Evolutionary conservation across 2,113 vertebrate genomes (phyloP), one percentile per base, ranked within the genome.

Genomic region (Stercorarius parasiticus): DNA sequence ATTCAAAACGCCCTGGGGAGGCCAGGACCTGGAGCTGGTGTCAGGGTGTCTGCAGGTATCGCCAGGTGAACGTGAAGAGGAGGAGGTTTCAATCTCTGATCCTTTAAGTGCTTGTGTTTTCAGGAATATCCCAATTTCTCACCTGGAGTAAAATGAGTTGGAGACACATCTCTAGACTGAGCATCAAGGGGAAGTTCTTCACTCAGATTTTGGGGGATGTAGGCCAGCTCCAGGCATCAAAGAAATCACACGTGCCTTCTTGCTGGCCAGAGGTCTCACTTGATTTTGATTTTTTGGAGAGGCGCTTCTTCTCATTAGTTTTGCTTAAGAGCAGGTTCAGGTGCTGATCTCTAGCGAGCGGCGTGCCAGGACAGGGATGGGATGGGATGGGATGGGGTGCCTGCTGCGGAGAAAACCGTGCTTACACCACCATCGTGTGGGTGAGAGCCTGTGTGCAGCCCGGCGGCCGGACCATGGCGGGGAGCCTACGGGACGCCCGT

Each of bases 351-450:
- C 21, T 2, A 34, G 45, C 3, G 3, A 14, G 56, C 11, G 5
- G 34, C 4, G 0, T 0, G 29, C 22, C 13, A 2, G n/a, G 5
- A 8, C 14, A 1, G 13, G 25, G 25, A 52, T 52, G 50, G 61
- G 36, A 40, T 17, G 16, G 5, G 3, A 0, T 7, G 29, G 32
- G 25, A 1, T 5, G 43, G 43, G 43, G 19, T 45, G 45, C 23
- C 16, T 5, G 42, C 82, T 10, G 66, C 4, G 0, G 40, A 2
- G 29, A 91, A 74, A 50, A 7, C 73, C 18, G 83, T 6, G 81
- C 93, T 38, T 8, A 73, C 89, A 94, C 45, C 43, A 9, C 93
- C 89, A 50, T 21, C 93, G 96, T 14, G 81, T 56, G 95, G 89
- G 59, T 2, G 34, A 13, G 3, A 6, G 65, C n/a, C 61, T 20